Base-by-base conservation (phyloP, 1,140 invertebrate species). In the Triops longicaudatus region DNA sequence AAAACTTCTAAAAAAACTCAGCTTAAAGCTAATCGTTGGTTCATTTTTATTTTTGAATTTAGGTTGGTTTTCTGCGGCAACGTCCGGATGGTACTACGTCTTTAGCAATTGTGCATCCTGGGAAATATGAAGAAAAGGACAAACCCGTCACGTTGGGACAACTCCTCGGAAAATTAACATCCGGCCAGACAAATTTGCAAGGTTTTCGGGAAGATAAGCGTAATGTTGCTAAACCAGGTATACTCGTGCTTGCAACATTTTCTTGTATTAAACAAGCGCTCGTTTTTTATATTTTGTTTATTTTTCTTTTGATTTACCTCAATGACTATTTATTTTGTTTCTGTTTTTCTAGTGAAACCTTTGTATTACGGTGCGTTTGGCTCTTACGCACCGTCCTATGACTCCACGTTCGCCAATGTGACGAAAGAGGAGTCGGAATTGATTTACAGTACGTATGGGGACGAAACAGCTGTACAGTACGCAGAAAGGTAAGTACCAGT, bases 361-460 rank as follows among this genome's bases (percentile, higher is more conserved):
- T 84, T 98, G 2, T 93, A 95, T 83, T 98, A 98, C 84, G 97
- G 96, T 0, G 91, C 96, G 4, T 99, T 96, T 86, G 92, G 94
- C 44, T 96, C 95, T 1, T 97, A 97, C 86, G 96, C 96, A 2
- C 97, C 97, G 0, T 90, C 90, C 26, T 96, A 96, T 84, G 97
- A 99, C 84, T 97, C 95, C 0, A 96, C 94, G 1, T 98, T 98
- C 86, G 90, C 97, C 0, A 97, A 94, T 82, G 85, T 99, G 26
- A 94, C 90, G 12, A 95, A 97, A 83, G 94, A 97, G 79, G 97
- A 99, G 82, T 93, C 93, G 0, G 95, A 98, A 81, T 83, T 99
- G 78, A 89, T 99, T 0, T 90, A 94, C 81, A 89, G 92, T 79
- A 97, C 96, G 0, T 96, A 98, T 82, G 96, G 95, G 0, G 93